These are phyloP conservation scores for Cepaea hortensis DNA, from an alignment of 2,888 invertebrate genomes.

Conservation along the genomic window DNA sequence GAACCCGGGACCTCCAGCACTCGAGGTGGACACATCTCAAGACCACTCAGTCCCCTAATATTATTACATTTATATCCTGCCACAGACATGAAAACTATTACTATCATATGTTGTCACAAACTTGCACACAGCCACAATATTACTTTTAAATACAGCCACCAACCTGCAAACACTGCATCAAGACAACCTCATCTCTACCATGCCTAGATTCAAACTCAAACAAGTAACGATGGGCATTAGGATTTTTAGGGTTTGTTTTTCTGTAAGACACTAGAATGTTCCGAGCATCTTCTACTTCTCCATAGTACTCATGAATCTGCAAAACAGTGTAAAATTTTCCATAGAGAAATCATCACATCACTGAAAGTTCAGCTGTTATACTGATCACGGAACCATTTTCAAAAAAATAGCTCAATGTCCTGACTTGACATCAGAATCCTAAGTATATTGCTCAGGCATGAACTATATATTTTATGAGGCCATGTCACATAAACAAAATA, in stretches of 20 bases:
- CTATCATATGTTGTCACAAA: neutral
- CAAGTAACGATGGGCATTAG: slow-evolving; percentile 63
- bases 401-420: too few relatives aligned
- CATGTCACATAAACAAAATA: too few relatives aligned
- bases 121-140: neutral
- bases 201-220: slow-evolving; percentile 54
- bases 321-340: neutral
- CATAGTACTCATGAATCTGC: slow-evolving; percentile 60
- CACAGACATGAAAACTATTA: neutral
- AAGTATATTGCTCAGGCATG: too few relatives aligned
- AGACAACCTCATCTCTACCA: slow-evolving; percentile 31
- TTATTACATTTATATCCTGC: too few relatives aligned
- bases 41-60: too few relatives aligned
- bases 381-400: too few relatives aligned
- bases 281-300: slow-evolving; percentile 54
- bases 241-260: slow-evolving; percentile 58
- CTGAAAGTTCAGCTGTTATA: too few relatives aligned
- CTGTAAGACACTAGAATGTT: slow-evolving; percentile 56
- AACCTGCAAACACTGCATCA: slow-evolving; percentile 55
- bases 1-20: too few relatives aligned
- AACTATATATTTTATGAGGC: too few relatives aligned
- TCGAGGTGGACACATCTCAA: too few relatives aligned
- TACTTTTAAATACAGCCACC: neutral
- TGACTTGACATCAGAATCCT: too few relatives aligned
- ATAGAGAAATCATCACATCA: neutral